Conservation (phyloP, 2,113 vertebrate species). For the Indri indri region DNA sequence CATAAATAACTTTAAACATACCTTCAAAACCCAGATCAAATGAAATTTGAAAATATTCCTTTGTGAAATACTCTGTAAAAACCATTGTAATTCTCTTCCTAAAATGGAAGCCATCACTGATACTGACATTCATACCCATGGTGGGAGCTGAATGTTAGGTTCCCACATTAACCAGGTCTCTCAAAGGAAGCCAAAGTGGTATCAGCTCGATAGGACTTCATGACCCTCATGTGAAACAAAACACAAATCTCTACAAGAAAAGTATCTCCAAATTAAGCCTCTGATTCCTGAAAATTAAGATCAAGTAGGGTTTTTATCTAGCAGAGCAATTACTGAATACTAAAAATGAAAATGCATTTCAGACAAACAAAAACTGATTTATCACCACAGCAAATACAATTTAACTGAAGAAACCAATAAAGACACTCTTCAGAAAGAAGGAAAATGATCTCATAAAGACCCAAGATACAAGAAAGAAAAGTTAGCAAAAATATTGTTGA, state of each 20-base stretch:
- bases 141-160: no score
- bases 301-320: background rate
- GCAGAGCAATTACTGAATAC: background rate
- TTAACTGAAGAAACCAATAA: background rate
- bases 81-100: background rate
- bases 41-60: background rate
- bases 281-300: background rate
- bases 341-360: background rate
- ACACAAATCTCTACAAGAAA: background rate
- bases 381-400: background rate
- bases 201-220: no score
- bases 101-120: background rate
- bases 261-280: background rate
- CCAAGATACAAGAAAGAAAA: background rate
- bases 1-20: background rate
- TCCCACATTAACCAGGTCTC: background rate
- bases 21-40: background rate
- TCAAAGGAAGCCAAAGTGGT: background rate
- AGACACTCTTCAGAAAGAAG: background rate
- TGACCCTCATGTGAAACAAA: background rate
- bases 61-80: background rate
- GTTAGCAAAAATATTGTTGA: background rate
- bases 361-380: background rate
- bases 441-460: background rate
- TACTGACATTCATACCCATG: background rate